These are phyloP conservation scores for Spatulosminthurus flaviceps DNA, from an alignment of 2,888 invertebrate genomes.

Conservation along the genomic window DNA sequence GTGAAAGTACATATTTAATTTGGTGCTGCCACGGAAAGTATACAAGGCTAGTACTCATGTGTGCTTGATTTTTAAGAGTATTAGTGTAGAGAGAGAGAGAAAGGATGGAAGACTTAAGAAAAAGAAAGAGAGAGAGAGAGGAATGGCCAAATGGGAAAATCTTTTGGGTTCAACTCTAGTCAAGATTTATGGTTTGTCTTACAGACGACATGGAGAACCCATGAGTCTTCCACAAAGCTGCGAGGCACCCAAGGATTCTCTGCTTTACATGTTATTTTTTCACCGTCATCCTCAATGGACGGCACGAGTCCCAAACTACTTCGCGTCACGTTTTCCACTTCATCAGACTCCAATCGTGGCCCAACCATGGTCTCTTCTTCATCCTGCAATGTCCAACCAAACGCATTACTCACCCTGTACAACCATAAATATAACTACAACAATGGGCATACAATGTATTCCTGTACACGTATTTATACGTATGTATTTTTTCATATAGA, in stretches of 20 bases:
- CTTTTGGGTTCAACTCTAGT: slow-evolving; percentile 39
- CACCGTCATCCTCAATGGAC: slow-evolving; percentile 87
- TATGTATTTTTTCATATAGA: too few species aligned
- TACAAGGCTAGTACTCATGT: neutral
- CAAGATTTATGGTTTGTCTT: slow-evolving; percentile 68
- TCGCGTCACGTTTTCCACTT: slow-evolving; percentile 78
- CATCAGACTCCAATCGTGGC: slow-evolving; percentile 51
- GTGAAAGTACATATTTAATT: too few species aligned
- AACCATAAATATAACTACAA: neutral
- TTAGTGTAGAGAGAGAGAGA: neutral
- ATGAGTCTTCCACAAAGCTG: slow-evolving; percentile 82
- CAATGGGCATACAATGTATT: too few species aligned
- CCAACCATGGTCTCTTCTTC: slow-evolving; percentile 54
- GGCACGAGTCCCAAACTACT: slow-evolving; percentile 89
- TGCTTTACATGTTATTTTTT: slow-evolving; percentile 86
- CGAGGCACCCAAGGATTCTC: slow-evolving; percentile 91
- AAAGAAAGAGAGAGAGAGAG: slow-evolving; percentile 22
- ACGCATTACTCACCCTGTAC: neutral
- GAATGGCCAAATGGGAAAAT: slow-evolving; percentile 53
- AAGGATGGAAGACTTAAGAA: slow-evolving; percentile 4
- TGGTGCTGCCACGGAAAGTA: too few species aligned
- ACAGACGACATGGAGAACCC: slow-evolving; percentile 91
- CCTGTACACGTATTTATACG: too few species aligned
- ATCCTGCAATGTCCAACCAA: slow-evolving; percentile 42
- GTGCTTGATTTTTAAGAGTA: neutral